Conservation (phyloP, 1,140 invertebrate genomes). For the Nautilus pompilius region DNA sequence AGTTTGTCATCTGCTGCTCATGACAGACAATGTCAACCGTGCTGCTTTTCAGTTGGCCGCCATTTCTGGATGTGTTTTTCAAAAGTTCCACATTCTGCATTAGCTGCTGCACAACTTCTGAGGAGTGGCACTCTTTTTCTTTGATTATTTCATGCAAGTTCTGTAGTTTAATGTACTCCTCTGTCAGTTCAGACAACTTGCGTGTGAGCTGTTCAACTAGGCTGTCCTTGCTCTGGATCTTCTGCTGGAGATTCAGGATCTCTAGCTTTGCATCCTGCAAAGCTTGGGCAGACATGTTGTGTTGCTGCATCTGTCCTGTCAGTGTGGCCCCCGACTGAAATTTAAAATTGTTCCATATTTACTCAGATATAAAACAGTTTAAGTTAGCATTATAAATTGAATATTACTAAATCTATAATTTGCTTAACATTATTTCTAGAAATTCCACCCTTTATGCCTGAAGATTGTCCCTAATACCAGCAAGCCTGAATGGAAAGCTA, state of each 20-base stretch:
- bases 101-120: slow-evolving; percentile 11
- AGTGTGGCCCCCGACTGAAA: slow-evolving; percentile 37
- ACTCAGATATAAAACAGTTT: too few species aligned
- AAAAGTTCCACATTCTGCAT: slow-evolving; percentile 12
- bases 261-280: slow-evolving; percentile 32
- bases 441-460: too few species aligned
- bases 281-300: slow-evolving; percentile 23
- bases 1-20: too few species aligned
- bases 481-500: too few species aligned
- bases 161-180: slow-evolving; percentile 14
- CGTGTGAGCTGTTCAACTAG: slow-evolving; percentile 25
- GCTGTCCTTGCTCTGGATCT: slow-evolving; percentile 28
- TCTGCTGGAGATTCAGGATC: slow-evolving; percentile 26
- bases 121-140: slow-evolving; percentile 8
- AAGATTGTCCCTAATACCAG: too few species aligned
- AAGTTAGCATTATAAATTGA: too few species aligned
- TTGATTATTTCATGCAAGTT: neutral
- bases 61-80: neutral
- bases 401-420: too few species aligned
- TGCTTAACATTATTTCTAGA: too few species aligned
- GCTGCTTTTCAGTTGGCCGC: slow-evolving; percentile 4
- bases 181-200: slow-evolving; percentile 15
- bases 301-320: slow-evolving; percentile 25
- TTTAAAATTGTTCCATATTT: neutral
- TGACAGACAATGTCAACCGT: too few species aligned